Evolutionary conservation across 2,113 vertebrate genomes (phyloP).

Genomic region (Gymnarchus niloticus): DNA sequence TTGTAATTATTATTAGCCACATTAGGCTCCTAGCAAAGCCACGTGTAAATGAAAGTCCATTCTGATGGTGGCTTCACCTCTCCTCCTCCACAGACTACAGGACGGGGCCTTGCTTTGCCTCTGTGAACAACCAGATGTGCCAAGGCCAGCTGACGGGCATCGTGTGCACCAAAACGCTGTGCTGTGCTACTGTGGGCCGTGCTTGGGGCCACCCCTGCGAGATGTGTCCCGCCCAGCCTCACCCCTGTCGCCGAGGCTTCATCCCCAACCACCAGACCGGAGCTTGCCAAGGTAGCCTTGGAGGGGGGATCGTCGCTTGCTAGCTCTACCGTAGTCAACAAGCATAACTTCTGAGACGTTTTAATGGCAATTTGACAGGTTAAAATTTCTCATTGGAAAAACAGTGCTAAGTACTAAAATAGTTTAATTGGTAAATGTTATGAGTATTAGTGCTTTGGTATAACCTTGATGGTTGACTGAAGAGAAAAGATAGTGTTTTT

Average conservation of each 20-base stretch:
- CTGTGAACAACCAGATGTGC: conserved; percentile 98
- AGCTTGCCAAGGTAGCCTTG: conserved; percentile 87
- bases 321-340: conserved; percentile 36
- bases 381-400: not conserved
- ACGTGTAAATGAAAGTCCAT: not conserved
- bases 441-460: not conserved
- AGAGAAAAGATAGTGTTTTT: not conserved
- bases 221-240: conserved; percentile 94
- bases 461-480: not conserved
- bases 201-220: conserved; percentile 98
- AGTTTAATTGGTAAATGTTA: not conserved
- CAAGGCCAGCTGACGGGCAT: conserved; percentile 95
- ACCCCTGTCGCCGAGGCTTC: conserved; percentile 92
- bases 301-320: not conserved
- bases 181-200: conserved; percentile 92
- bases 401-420: not conserved
- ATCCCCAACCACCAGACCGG: conserved; percentile 93
- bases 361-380: not conserved
- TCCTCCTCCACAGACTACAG: conserved; percentile 76
- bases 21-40: not conserved
- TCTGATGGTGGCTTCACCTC: not conserved
- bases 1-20: not conserved
- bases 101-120: conserved; percentile 92
- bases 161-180: conserved; percentile 94
- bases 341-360: conserved; percentile 29